Evolutionary conservation across 1,140 invertebrate genomes (phyloP).

Genomic region (Drosophila auraria): DNA sequence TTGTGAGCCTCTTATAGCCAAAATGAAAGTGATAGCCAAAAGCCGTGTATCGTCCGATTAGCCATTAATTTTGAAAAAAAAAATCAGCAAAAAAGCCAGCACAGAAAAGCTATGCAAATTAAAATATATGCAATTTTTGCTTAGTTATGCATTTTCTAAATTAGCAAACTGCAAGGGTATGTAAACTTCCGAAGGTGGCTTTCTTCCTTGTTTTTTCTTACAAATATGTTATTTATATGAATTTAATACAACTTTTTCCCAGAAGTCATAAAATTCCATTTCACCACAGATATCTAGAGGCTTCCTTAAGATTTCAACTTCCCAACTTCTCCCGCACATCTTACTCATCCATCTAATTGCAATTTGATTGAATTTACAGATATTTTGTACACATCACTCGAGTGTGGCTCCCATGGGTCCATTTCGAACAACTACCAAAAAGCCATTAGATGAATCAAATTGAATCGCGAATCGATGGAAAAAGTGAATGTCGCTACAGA

Average conservation of each 20-base stretch:
- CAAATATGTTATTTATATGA: background rate
- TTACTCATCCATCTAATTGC: conserved; percentile 48
- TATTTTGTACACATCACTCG: conserved; percentile 45
- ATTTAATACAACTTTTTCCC: too few relatives aligned
- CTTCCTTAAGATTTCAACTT: background rate
- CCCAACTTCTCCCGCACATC: background rate
- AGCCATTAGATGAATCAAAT: conserved; percentile 82
- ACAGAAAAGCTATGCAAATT: too few relatives aligned
- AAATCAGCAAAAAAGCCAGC: too few relatives aligned
- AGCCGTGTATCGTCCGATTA: too few relatives aligned
- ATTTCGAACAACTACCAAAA: conserved; percentile 52
- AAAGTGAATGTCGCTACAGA: conserved; percentile 72
- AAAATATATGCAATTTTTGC: too few relatives aligned
- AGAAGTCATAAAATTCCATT: background rate
- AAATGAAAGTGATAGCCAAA: too few relatives aligned
- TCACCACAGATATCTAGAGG: background rate
- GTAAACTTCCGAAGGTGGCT: too few relatives aligned
- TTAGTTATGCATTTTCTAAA: too few relatives aligned
- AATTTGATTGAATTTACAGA: conserved; percentile 65
- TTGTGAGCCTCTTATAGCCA: too few relatives aligned
- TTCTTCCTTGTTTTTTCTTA: background rate
- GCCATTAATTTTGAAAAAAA: too few relatives aligned
- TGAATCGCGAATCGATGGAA: conserved; percentile 29
- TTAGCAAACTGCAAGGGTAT: too few relatives aligned
- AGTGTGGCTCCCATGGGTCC: conserved; percentile 58